Evolutionary conservation across 2,888 invertebrate genomes (phyloP).

Genomic region (Drosophila kuntzei): DNA sequence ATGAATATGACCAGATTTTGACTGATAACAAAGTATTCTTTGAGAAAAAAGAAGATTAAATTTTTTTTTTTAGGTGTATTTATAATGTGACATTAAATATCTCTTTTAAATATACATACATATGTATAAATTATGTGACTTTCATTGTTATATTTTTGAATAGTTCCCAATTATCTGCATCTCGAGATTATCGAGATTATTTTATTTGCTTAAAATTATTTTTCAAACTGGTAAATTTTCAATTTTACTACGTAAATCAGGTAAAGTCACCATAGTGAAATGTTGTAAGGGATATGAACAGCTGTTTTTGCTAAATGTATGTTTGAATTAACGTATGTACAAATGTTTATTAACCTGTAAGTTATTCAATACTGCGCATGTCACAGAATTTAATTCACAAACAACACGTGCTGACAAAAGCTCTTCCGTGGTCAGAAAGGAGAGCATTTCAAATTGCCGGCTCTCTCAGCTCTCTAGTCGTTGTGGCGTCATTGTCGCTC

Average conservation of each 20-base stretch:
- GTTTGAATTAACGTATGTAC: slow-evolving; percentile 7
- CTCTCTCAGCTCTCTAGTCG: slow-evolving; percentile 43
- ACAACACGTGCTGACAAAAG: slow-evolving; percentile 50
- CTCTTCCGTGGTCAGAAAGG: slow-evolving; percentile 23
- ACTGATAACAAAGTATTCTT: too few species aligned
- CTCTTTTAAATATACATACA: too few species aligned
- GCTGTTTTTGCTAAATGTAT: slow-evolving; percentile 33
- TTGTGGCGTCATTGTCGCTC: slow-evolving; percentile 22
- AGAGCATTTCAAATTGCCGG: slow-evolving; percentile 36
- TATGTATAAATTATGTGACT: background rate
- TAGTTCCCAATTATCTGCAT: too few species aligned
- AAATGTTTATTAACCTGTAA: slow-evolving; percentile 34
- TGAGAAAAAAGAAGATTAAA: background rate
- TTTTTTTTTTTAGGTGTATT: too few species aligned
- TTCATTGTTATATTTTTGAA: background rate
- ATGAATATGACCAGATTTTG: too few species aligned
- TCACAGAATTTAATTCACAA: slow-evolving; percentile 29
- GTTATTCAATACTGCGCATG: slow-evolving; percentile 44
- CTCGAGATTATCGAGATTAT: too few species aligned
- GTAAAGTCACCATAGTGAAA: background rate
- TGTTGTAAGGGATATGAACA: slow-evolving; percentile 16
- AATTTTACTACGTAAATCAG: background rate
- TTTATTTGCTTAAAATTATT: background rate
- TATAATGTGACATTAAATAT: too few species aligned
- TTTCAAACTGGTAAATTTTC: background rate